Evolutionary conservation across 2,888 invertebrate genomes (phyloP).

Genomic region (Gibbula magus): DNA sequence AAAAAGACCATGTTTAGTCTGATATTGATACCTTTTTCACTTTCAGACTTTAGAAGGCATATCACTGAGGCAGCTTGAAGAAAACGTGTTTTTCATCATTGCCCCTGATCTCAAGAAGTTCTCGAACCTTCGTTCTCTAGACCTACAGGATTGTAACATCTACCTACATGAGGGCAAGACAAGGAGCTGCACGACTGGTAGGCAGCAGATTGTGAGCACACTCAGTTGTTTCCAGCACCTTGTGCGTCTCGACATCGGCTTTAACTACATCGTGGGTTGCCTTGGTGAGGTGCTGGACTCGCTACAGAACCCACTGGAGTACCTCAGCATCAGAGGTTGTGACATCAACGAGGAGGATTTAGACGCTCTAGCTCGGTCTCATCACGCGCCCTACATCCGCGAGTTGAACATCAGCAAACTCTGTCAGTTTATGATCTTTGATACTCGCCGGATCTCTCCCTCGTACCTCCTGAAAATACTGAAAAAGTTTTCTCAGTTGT

Average conservation of each 20-base stretch:
- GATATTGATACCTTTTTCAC: background rate
- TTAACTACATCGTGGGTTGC: constrained; percentile 64
- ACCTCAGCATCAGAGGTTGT: constrained; percentile 59
- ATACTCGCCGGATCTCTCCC: constrained; percentile 56
- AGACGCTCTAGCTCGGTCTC: constrained; percentile 47
- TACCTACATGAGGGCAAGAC: constrained; percentile 64
- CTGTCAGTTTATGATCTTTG: constrained; percentile 61
- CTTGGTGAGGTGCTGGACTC: constrained; percentile 59
- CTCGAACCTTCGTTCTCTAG: constrained; percentile 50
- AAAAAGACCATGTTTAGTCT: background rate
- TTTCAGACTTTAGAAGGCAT: constrained; percentile 62
- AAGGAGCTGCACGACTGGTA: constrained; percentile 53
- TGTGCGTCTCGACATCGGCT: constrained; percentile 57
- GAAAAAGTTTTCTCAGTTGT: constrained; percentile 53
- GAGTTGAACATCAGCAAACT: constrained; percentile 64
- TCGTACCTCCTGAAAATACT: constrained; percentile 51
- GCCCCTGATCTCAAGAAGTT: constrained; percentile 54
- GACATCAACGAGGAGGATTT: constrained; percentile 62
- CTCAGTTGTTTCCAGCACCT: constrained; percentile 46
- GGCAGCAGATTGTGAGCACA: constrained; percentile 43
- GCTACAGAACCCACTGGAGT: constrained; percentile 54
- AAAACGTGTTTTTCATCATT: constrained; percentile 58
- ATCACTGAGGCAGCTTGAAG: constrained; percentile 63
- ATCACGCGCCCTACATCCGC: constrained; percentile 52
- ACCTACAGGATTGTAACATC: constrained; percentile 64